Conservation (phyloP, 2,113 vertebrate genomes). For the Osmerus mordax region DNA sequence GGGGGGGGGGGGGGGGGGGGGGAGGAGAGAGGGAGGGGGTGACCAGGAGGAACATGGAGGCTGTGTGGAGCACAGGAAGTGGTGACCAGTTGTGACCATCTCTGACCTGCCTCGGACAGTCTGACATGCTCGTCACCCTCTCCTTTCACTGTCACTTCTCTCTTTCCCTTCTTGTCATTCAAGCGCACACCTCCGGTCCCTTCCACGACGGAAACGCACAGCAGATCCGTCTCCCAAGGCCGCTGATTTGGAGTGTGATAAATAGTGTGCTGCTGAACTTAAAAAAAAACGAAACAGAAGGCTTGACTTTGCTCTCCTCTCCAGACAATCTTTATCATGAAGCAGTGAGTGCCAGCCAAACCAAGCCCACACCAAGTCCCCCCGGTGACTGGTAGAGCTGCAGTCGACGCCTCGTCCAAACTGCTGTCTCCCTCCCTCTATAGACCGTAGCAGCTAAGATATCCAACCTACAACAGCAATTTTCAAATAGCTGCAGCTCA, state of each 20-base stretch:
- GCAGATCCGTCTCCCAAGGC: neutral
- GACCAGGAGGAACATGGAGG: too few species aligned
- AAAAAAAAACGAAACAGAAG: conserved; percentile 35
- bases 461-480: neutral
- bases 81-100: neutral
- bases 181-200: too few species aligned
- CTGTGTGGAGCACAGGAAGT: conserved; percentile 19
- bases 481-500: conserved; percentile 64
- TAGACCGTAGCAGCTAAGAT: conserved; percentile 23
- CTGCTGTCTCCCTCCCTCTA: conserved; percentile 28
- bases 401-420: conserved; percentile 37
- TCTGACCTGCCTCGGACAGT: too few species aligned
- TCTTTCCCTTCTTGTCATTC: neutral
- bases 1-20: conserved; percentile 13
- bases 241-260: conserved; percentile 6
- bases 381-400: conserved; percentile 18
- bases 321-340: conserved; percentile 31
- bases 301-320: conserved; percentile 25
- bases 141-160: neutral
- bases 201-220: too few species aligned
- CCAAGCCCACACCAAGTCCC: conserved; percentile 14
- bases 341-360: conserved; percentile 22
- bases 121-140: neutral
- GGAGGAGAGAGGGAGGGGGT: too few species aligned
- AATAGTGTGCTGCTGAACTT: conserved; percentile 36